Evolutionary conservation across 1,140 invertebrate genomes (phyloP), one percentile per base, ranked within the genome.

Genomic region (Drosophila quadrilineata): DNA sequence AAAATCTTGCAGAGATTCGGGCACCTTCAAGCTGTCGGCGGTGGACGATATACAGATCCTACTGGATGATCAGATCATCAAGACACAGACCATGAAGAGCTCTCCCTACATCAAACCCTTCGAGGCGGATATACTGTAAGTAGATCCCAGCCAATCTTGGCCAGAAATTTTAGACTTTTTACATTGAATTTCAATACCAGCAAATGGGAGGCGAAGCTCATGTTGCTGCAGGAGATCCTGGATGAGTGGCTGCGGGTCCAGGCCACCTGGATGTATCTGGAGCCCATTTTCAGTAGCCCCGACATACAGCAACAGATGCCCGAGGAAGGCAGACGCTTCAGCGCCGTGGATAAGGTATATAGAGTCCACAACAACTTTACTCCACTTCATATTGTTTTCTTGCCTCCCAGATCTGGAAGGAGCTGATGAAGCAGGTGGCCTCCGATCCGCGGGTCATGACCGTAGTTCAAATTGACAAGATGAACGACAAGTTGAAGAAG

Each of bases 281-380:
- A 99, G 88, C 98, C 98, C 1, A 98, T 99, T 71, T 99, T 99
- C 90, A 96, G 96, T 2, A 98, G 97, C 12, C 98, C 98, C 2
- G 98, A 99, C 90, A 99, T 99, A 89, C 98, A 99, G 91, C 94
- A 95, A 65, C 95, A 96, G 93, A 96, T 99, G 94, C 97, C 97
- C 0, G 96, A 97, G 89, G 92, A 92, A 79, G 97, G 96, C 10
- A 92, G 97, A 43, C 92, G 96, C 72, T 97, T 97, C 79, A 96
- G 93, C 84, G 96, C 96, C 16, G 96, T 98, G 22, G 97, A 98
- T 91, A 98, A 98, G 74, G 77, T 77, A 5, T 5, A 4, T 0
- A 3, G 2, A n/a, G 0, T 9, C n/a, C 21, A 12, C 24, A 14
- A 45, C 8, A 36, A 3, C 6, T 9, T 3, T n/a, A 10, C 9